These are phyloP conservation scores for Mylabris sibirica DNA, from an alignment of 2,888 invertebrate genomes.

Conservation along the genomic window DNA sequence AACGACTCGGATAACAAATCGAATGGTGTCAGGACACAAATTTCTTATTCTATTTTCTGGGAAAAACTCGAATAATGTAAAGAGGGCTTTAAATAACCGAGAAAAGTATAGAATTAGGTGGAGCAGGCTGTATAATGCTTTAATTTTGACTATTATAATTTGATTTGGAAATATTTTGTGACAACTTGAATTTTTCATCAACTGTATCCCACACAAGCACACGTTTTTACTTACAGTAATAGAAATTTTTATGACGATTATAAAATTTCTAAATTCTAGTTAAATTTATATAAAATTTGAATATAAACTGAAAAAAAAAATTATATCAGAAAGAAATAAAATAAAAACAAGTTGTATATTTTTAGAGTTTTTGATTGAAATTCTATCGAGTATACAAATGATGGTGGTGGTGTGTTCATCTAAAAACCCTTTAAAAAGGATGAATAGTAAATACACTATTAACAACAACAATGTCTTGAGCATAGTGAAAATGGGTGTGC, in stretches of 20 bases:
- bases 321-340: no score
- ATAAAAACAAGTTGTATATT: not conserved
- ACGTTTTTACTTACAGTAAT: not conserved
- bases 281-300: slow-evolving; percentile 4
- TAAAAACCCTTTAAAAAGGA: not conserved
- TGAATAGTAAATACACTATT: not conserved
- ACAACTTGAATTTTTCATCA: slow-evolving; percentile 4
- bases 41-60: no score
- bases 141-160: not conserved
- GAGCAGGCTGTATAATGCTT: not conserved
- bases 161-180: not conserved
- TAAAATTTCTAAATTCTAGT: not conserved
- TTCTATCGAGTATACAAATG: not conserved
- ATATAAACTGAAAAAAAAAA: not conserved
- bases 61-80: no score
- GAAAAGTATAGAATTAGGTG: no score
- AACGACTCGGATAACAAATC: no score
- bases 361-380: not conserved
- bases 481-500: slow-evolving; percentile 10
- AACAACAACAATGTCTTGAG: not conserved
- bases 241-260: not conserved
- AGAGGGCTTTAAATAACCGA: no score
- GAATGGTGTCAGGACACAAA: no score
- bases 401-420: not conserved
- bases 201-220: not conserved